Base-by-base conservation (phyloP, 2,888 invertebrate species). In the Lithophane leautieri region DNA sequence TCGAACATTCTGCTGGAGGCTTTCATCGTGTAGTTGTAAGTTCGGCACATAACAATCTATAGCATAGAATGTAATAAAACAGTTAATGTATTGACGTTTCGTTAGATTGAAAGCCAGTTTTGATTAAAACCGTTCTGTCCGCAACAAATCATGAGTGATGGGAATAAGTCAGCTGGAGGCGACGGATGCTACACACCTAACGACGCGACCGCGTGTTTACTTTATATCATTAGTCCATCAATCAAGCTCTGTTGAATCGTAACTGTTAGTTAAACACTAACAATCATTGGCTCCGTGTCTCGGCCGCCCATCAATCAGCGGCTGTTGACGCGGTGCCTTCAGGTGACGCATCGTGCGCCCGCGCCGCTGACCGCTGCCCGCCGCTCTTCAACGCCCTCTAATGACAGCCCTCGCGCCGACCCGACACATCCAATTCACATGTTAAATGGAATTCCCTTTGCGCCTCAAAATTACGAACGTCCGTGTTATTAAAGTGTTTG, bases 211-310 rank as follows among this genome's bases (percentile, higher is more conserved):
- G 88, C 90, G 89, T 95, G 95, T 96, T 96, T 95, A 91, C 94
- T 95, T 95, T 95, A 94, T 95, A 95, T 95, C 95, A 96, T 95
- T 95, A 96, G 93, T 94, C 95, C 95, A 96, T 96, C 96, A 95
- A 96, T 96, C 96, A 96, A 94, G 94, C 92, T 93, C 93, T 94
- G 95, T 94, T 93, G 94, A 94, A 94, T 94, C 90, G 93, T 95
- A 94, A 94, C 95, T 95, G 95, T 95, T 95, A 94, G 94, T 95
- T 95, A 94, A 95, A 95, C 94, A 95, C 94, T 94, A 95, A 95
- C 95, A 95, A 94, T 93, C 91, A 93, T 91, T 93, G 92, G 92
- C 91, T 92, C 90, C 91, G 88, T 86, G 86, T 91, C 89, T 89
- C 91, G 89, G 90, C 89, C 90, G 90, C 90, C 94, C 93, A 96